Evolutionary conservation across 2,113 vertebrate genomes (phyloP), one percentile per base, ranked within the genome.

Genomic region (Melanostigma gelatinosum): DNA sequence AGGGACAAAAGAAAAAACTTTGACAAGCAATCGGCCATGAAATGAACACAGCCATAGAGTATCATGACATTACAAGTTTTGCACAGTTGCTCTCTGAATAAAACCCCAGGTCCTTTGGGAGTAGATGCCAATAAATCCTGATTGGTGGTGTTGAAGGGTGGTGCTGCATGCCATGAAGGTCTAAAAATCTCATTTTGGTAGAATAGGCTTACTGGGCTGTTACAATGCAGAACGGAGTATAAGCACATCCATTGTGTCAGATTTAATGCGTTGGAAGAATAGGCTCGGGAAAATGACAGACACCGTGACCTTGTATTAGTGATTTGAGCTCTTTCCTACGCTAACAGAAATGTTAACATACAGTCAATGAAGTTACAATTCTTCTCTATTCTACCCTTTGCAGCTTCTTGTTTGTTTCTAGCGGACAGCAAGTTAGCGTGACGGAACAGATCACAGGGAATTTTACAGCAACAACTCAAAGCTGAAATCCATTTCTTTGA

Each of bases 41-140:
- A 94, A 93, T 86, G 73, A 92, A 91, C 86, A 89, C 52, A 81
- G 74, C 62, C 79, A 80, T 77, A 77, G 85, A 66, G 63, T 70
- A 73, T 71, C 61, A 77, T 85, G 68, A 72, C 82, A 67, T 82
- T 69, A 40, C 68, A 55, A 77, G 85, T 84, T 80, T 62, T 87
- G 67, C 64, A 57, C 46, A 61, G 76, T 54, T 61, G 36, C 73
- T 77, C 72, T 63, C 32, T 83, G 83, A 73, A 75, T 86, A 72
- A 22, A 82, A 80, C 24, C 10, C 2, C 2, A 2, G 32, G 18
- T 80, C 57, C 77, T 4, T 4, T 40, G n/a, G 52, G 64, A 79
- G 50, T 11, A 46, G 27, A 70, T 1, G 16, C 54, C 57, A 66
- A 64, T 2, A 81, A 85, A 79, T 67, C 60, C 68, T 69, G 13